Evolutionary conservation across 2,797 vertebrate genomes (phyloP).

Genomic region (Propithecus perrieri): DNA sequence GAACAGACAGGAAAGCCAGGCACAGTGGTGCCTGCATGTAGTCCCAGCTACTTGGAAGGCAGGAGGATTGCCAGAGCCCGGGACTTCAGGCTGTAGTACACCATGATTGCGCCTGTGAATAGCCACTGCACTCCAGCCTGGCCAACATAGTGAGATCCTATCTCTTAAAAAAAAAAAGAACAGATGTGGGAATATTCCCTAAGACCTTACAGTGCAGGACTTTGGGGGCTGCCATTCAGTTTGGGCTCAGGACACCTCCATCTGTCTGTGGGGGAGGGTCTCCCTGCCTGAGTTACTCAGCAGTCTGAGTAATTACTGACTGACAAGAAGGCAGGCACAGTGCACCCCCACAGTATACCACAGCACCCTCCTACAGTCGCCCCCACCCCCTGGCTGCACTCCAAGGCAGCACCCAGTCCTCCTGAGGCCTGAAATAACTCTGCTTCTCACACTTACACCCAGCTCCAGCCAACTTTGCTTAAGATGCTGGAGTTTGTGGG

Average conservation of each 20-base stretch:
- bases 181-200: neutral
- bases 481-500: conserved; percentile 52
- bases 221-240: neutral
- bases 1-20: neutral
- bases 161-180: neutral
- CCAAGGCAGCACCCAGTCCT: conserved; percentile 69
- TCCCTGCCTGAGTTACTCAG: conserved; percentile 74
- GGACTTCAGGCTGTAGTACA: neutral
- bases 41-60: neutral
- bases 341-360: conserved; percentile 58
- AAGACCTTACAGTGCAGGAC: neutral
- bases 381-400: conserved; percentile 70
- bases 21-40: neutral
- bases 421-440: conserved; percentile 74
- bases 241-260: conserved; percentile 45
- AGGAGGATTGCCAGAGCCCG: neutral
- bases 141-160: neutral
- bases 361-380: conserved; percentile 63
- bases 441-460: conserved; percentile 70
- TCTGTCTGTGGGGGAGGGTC: conserved; percentile 66
- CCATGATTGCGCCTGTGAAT: neutral
- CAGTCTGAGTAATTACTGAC: conserved; percentile 76
- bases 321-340: conserved; percentile 63
- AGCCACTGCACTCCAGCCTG: neutral
- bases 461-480: conserved; percentile 42